Evolutionary conservation across 2,113 vertebrate genomes (phyloP), one percentile per base, ranked within the genome.

Genomic region (Asarcornis scutulata): DNA sequence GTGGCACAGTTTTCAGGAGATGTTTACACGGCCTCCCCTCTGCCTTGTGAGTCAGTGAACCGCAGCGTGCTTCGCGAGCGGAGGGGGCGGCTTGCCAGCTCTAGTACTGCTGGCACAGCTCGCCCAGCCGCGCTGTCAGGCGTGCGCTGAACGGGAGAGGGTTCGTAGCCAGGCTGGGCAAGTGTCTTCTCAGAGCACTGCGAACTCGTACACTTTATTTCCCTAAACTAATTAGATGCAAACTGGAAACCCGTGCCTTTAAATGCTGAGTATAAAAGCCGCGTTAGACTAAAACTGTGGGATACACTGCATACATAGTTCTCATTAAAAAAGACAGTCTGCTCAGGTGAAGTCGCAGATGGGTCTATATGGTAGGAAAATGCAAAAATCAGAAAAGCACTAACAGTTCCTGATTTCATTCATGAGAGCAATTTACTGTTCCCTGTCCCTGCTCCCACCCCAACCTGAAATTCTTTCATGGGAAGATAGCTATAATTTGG

Each of bases 131-230:
- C 29, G 21, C 13, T 50, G 46, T 34, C 17, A 26, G 63, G 60
- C 69, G 56, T 52, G 75, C 68, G 60, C 32, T 40, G 69, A 62
- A 63, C 7, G 0, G 29, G 72, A 66, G 1, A 9, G 25, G 52
- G 8, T 83, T 36, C 0, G 5, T 44, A 88, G 90, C 88, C 81
- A 89, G 83, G 68, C 83, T 92, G 93, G 84, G 68, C 69, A 91
- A 79, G 60, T 52, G 66, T 63, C 66, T 66, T 93, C 1, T 1
- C 29, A 46, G 42, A 13, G 48, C 44, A 15, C 18, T 87, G 50
- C 60, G 71, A 80, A 46, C 26, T 88, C 69, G 42, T 86, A 44
- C 4, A 5, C 81, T 82, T 82, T 79, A 79, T 94, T 94, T 96
- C 25, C 62, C 38, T 74, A 5, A 59, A 60, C 17, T 86, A 76